These are phyloP conservation scores for Phylloscopus trochilus DNA, from an alignment of 2,113 vertebrate species.

Conservation along the genomic window DNA sequence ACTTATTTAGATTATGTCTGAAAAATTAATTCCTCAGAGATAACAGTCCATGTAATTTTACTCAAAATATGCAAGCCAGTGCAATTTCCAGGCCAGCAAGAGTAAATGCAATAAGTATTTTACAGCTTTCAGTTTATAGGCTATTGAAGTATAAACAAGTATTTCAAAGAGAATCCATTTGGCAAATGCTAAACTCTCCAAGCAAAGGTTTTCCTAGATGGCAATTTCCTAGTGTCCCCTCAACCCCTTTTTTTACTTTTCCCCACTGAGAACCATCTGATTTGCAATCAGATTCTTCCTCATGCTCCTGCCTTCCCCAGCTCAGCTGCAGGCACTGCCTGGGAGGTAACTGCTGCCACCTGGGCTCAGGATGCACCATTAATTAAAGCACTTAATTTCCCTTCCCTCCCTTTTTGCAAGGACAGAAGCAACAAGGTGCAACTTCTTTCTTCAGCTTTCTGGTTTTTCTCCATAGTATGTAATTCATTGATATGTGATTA, in stretches of 20 bases:
- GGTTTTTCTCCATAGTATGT: not conserved
- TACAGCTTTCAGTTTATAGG: not conserved
- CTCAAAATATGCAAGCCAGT: not conserved
- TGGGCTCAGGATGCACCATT: not conserved
- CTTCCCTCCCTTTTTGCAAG: fast-evolving
- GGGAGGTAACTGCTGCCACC: not conserved
- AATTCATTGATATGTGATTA: not conserved
- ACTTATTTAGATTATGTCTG: not conserved
- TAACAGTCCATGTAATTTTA: not conserved
- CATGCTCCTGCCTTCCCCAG: not conserved
- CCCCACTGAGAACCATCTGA: not conserved
- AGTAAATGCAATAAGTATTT: not conserved
- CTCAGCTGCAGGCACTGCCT: not conserved
- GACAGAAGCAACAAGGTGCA: fast-evolving
- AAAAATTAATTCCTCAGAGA: not conserved
- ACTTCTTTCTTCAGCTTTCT: not conserved
- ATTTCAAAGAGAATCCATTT: not conserved
- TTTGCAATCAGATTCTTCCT: not conserved
- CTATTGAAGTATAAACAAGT: not conserved
- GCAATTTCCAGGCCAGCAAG: not conserved
- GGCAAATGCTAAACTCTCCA: not conserved
- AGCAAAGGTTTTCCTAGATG: not conserved
- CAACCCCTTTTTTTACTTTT: not conserved
- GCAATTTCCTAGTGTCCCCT: not conserved
- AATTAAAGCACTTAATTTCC: not conserved